Conservation (phyloP, 2,888 invertebrate species). For the Noctua comes region DNA sequence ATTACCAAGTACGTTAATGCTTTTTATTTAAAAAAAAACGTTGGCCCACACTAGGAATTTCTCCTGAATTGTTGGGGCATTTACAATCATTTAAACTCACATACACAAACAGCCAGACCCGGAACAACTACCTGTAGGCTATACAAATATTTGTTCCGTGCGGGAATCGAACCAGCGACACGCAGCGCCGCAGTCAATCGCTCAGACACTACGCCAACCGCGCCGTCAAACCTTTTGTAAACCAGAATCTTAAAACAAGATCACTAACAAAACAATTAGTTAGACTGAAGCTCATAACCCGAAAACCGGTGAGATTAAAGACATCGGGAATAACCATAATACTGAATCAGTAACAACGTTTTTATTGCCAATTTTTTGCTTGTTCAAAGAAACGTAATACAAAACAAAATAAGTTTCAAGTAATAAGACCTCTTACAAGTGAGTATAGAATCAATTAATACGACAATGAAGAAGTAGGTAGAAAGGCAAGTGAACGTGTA, state of each 20-base stretch:
- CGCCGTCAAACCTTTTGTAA: too few relatives aligned
- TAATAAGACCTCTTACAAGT: conserved; percentile 7
- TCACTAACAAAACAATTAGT: background rate
- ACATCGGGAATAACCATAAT: conserved; percentile 1
- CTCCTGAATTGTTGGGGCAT: too few relatives aligned
- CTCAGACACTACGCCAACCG: too few relatives aligned
- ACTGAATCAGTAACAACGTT: conserved; percentile 10
- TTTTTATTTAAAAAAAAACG: too few relatives aligned
- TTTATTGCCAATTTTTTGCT: conserved; percentile 12
- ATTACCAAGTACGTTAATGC: background rate
- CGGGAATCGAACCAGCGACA: too few relatives aligned
- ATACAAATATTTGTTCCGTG: too few relatives aligned
- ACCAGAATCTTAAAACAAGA: background rate
- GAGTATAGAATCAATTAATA: conserved; percentile 42
- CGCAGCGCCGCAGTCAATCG: too few relatives aligned
- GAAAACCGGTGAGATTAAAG: background rate
- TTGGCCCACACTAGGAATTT: too few relatives aligned
- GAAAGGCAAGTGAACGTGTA: conserved; percentile 46
- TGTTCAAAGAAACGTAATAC: background rate
- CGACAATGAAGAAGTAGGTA: conserved; percentile 35
- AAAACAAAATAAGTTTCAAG: conserved; percentile 13
- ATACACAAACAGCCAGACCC: too few relatives aligned
- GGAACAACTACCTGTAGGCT: too few relatives aligned
- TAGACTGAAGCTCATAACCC: background rate
- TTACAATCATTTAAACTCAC: too few relatives aligned